Conservation (phyloP, 2,797 vertebrate genomes). For the Halcyon leucocephala region DNA sequence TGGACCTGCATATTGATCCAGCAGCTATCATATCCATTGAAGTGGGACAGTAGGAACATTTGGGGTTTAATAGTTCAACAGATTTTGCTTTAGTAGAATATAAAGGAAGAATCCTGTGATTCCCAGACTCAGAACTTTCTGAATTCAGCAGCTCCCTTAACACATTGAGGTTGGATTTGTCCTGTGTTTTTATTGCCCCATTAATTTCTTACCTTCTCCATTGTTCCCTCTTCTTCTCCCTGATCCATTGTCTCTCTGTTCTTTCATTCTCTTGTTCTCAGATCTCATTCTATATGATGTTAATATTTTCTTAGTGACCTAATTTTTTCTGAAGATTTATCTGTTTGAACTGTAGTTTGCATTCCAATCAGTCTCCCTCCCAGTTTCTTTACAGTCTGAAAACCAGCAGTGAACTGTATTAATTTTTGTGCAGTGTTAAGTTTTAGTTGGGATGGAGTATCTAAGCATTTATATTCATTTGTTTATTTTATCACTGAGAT, state of each 20-base stretch:
- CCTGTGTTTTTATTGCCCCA: background rate
- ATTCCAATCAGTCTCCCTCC: background rate
- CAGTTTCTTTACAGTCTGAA: background rate
- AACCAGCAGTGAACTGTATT: background rate
- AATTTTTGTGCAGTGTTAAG: background rate
- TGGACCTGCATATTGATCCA: background rate
- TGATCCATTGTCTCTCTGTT: background rate
- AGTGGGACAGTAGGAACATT: background rate
- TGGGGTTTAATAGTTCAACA: background rate
- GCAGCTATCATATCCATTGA: background rate
- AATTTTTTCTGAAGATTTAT: background rate
- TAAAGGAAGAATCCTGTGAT: background rate
- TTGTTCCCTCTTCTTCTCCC: background rate
- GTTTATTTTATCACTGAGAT: background rate
- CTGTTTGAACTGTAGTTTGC: background rate
- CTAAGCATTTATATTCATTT: background rate
- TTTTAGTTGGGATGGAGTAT: background rate
- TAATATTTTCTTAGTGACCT: background rate
- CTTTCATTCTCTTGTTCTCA: background rate
- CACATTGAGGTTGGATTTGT: background rate
- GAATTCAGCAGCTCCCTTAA: background rate
- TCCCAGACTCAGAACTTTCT: background rate
- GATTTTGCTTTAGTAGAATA: background rate
- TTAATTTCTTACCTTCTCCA: background rate
- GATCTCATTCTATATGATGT: background rate